A percentile compares a stretch with the other conserved stretches of the same genome.
Conservation (phyloP, 2,888 invertebrate genomes). For the Scaptomyza flava region DNA sequence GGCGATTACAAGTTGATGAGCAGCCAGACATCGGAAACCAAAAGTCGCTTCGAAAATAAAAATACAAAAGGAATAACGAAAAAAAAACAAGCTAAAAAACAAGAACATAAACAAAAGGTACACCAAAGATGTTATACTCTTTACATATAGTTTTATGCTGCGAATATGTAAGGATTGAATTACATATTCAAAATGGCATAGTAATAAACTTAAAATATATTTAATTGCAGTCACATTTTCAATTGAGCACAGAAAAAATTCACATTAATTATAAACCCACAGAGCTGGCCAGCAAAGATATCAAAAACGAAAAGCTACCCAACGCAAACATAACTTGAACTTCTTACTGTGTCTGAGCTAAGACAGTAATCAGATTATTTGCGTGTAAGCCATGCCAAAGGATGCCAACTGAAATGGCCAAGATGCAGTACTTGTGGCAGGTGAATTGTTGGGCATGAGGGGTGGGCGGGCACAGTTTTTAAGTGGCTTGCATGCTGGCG, state of each 20-base stretch:
- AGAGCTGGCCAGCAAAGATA: background rate
- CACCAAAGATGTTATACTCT: background rate
- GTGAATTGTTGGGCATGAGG: constrained; percentile 16
- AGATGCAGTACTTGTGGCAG: constrained; percentile 18
- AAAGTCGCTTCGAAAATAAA: constrained; percentile 38
- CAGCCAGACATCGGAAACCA: constrained; percentile 40
- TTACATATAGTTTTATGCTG: background rate
- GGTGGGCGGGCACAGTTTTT: constrained; percentile 17
- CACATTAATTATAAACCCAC: too few species aligned
- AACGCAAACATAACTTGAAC: background rate
- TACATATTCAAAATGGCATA: background rate
- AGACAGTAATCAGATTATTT: constrained; percentile 47
- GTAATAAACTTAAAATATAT: background rate
- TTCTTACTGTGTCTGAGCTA: constrained; percentile 3
- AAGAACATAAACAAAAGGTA: constrained; percentile 12
- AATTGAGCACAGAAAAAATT: background rate
- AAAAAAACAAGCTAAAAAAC: background rate
- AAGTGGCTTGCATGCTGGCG: constrained; percentile 9
- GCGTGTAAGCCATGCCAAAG: constrained; percentile 40
- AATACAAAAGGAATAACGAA: background rate
- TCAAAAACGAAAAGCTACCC: background rate
- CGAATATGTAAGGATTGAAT: background rate
- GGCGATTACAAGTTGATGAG: constrained; percentile 76
- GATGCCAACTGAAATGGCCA: constrained; percentile 30
- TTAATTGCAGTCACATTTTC: constrained; percentile 33